A percentile compares a stretch with the other conserved stretches of the same genome.
Evolutionary conservation across 2,888 invertebrate genomes (phyloP).

Genomic region (Epirrhoe tristata): DNA sequence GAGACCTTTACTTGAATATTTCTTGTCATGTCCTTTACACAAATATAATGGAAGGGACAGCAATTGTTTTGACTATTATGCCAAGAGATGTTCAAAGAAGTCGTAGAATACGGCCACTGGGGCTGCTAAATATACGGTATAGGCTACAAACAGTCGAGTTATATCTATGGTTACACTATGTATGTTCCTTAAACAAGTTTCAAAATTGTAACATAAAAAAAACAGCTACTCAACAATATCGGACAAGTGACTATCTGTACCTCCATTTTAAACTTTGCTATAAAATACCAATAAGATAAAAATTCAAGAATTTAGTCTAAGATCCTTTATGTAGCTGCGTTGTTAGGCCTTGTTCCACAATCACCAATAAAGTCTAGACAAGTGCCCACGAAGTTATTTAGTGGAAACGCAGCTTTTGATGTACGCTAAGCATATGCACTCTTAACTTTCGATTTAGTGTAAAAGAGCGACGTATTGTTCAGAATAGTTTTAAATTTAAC

Average conservation of each 20-base stretch:
- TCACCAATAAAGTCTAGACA: background rate
- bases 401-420: background rate
- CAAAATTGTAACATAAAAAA: background rate
- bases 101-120: background rate
- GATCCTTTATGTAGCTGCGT: background rate
- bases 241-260: slow-evolving; percentile 5
- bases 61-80: background rate
- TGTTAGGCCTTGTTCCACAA: too few species aligned
- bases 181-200: background rate
- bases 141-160: slow-evolving; percentile 3
- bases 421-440: background rate
- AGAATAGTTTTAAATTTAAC: too few species aligned
- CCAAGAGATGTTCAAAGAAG: slow-evolving; percentile 5
- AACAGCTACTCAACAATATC: background rate
- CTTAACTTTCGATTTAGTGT: background rate
- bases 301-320: background rate
- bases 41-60: background rate
- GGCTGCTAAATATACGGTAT: background rate
- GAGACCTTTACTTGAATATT: slow-evolving; percentile 11
- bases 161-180: slow-evolving; percentile 3
- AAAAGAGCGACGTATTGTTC: background rate
- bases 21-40: slow-evolving; percentile 1
- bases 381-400: background rate
- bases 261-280: background rate
- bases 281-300: background rate